Conservation (phyloP, 2,113 vertebrate species). For the Pollimyrus isidori region DNA sequence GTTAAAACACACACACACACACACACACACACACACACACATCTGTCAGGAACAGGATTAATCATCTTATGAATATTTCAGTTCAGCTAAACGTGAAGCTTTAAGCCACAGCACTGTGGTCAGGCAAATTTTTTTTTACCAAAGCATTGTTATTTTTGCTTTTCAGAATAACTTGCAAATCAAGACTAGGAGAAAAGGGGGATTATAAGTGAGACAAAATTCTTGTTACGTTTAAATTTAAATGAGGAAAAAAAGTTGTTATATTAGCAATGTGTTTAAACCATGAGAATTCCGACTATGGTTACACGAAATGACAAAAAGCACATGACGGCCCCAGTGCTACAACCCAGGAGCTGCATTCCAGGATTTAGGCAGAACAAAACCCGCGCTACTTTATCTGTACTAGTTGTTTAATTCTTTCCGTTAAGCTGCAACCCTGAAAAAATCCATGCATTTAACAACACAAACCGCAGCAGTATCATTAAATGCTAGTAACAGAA, state of each 20-base stretch:
- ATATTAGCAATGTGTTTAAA: neutral
- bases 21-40: neutral
- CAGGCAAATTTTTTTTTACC: neutral
- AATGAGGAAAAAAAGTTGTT: neutral
- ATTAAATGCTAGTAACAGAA: neutral
- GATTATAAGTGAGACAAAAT: conserved; percentile 1
- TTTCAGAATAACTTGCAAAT: conserved; percentile 1
- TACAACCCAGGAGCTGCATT: neutral
- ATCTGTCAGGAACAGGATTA: conserved; percentile 8
- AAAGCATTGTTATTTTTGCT: neutral
- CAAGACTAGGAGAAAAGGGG: neutral
- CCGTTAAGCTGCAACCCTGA: neutral
- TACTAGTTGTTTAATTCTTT: neutral
- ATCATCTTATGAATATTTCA: conserved; percentile 10
- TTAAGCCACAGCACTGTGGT: neutral
- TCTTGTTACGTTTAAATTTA: neutral
- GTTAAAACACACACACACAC: neutral
- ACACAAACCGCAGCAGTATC: neutral
- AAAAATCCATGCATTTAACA: neutral
- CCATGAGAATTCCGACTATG: neutral
- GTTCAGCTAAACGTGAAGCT: neutral
- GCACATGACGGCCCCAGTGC: neutral
- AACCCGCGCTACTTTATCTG: neutral
- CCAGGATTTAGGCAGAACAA: neutral
- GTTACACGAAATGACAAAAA: neutral